Evolutionary conservation across 1,140 invertebrate species (phyloP).

Genomic region (Tribolium madens): DNA sequence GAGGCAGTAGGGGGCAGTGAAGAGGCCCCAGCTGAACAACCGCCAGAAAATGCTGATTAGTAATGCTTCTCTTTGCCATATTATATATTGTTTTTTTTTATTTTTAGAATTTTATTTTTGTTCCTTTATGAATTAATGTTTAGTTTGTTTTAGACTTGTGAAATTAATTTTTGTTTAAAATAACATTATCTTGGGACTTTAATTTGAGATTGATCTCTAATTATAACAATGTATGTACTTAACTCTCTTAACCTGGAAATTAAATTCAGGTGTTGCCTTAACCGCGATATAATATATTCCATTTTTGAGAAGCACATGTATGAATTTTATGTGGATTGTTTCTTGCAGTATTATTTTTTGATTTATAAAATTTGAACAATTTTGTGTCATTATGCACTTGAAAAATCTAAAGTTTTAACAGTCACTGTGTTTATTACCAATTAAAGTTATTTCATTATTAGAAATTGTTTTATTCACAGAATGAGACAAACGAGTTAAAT

Average conservation of each 20-base stretch:
- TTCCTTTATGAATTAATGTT: constrained; percentile 2
- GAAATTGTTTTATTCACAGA: constrained; percentile 4
- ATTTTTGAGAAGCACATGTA: constrained; percentile 1
- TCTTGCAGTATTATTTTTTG: neutral
- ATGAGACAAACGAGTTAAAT: neutral
- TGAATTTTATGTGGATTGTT: constrained; percentile 6
- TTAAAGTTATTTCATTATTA: constrained; percentile 18
- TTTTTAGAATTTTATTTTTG: constrained; percentile 24
- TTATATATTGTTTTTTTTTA: constrained; percentile 5
- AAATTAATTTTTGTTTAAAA: neutral
- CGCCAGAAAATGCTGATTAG: neutral
- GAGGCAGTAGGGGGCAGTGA: neutral
- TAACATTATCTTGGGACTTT: neutral
- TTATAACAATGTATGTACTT: neutral
- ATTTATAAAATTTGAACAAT: neutral
- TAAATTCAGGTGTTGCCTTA: constrained; percentile 10
- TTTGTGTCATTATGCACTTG: too few relatives aligned
- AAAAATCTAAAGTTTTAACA: neutral
- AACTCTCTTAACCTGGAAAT: neutral
- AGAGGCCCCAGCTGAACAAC: neutral
- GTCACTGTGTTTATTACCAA: neutral
- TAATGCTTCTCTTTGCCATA: constrained; percentile 5
- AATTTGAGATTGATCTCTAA: neutral
- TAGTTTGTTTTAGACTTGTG: constrained; percentile 3
- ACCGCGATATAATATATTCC: too few relatives aligned